Percentiles rank a stretch among this genome's conserved stretches.
These are phyloP conservation scores for Bombyx mandarina DNA, from an alignment of 1,140 invertebrate genomes.

Conservation along the genomic window DNA sequence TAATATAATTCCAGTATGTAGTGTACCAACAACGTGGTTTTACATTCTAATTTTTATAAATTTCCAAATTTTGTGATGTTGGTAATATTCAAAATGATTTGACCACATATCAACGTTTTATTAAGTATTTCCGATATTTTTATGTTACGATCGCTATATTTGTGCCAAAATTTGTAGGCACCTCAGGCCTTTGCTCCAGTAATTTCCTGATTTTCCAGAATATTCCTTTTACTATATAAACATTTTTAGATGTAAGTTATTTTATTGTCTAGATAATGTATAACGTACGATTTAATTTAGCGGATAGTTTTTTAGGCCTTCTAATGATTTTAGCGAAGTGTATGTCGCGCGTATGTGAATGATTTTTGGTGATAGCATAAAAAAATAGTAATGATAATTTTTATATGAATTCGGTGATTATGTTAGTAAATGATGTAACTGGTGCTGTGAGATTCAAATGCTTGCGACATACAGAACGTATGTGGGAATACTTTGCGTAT, in stretches of 20 bases:
- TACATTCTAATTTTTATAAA: too few relatives aligned
- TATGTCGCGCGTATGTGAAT: conserved; percentile 61
- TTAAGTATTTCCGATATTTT: too few relatives aligned
- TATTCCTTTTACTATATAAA: conserved; percentile 65
- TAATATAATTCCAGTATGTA: too few relatives aligned
- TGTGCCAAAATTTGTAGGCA: conserved; percentile 46
- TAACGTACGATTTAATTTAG: conserved; percentile 57
- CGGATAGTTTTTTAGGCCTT: conserved; percentile 34
- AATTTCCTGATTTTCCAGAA: conserved; percentile 31
- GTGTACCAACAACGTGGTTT: too few relatives aligned
- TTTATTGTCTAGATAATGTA: conserved; percentile 65
- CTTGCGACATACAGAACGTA: conserved; percentile 50
- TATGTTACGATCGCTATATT: too few relatives aligned
- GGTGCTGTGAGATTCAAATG: conserved; percentile 64
- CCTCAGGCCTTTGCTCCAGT: conserved; percentile 28
- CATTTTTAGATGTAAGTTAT: conserved; percentile 64
- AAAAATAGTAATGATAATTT: conserved; percentile 3
- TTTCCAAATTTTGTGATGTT: too few relatives aligned
- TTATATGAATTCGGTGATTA: conserved; percentile 26
- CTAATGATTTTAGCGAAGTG: conserved; percentile 51
- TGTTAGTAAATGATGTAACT: conserved; percentile 30
- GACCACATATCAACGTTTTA: too few relatives aligned
- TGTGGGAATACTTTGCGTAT: conserved; percentile 37
- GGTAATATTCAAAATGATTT: too few relatives aligned
- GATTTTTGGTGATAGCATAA: conserved; percentile 33